These are phyloP conservation scores for Penaeus japonicus DNA, from an alignment of 1,140 invertebrate genomes.

Conservation along the genomic window DNA sequence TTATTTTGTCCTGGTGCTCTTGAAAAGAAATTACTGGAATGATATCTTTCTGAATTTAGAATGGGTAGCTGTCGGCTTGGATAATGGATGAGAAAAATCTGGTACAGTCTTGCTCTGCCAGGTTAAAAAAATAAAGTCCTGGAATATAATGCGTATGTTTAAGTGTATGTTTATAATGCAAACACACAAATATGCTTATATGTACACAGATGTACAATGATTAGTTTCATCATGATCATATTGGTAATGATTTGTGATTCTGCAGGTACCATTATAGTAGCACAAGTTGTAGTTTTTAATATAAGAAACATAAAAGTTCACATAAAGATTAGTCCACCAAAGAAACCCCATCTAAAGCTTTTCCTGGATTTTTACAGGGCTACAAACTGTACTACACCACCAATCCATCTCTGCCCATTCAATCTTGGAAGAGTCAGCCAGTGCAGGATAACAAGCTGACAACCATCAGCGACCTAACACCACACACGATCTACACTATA, in stretches of 20 bases:
- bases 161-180: background rate
- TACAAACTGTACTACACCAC: slow-evolving; percentile 98
- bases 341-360: background rate
- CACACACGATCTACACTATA: slow-evolving; percentile 90
- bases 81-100: too few species aligned
- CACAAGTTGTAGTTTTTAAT: too few species aligned
- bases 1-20: too few species aligned
- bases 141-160: background rate
- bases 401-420: slow-evolving; percentile 83
- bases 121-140: background rate
- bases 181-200: background rate
- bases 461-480: slow-evolving; percentile 88
- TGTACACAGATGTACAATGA: slow-evolving; percentile 7
- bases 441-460: slow-evolving; percentile 93
- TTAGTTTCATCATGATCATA: background rate
- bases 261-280: too few species aligned
- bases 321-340: too few species aligned
- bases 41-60: too few species aligned
- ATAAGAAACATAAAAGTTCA: too few species aligned
- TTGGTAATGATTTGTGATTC: too few species aligned
- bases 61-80: too few species aligned
- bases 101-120: too few species aligned
- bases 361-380: slow-evolving; percentile 72
- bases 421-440: slow-evolving; percentile 89
- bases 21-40: too few species aligned